Base-by-base conservation (phyloP, 2,888 invertebrate genomes). In the Perithous albicinctus region DNA sequence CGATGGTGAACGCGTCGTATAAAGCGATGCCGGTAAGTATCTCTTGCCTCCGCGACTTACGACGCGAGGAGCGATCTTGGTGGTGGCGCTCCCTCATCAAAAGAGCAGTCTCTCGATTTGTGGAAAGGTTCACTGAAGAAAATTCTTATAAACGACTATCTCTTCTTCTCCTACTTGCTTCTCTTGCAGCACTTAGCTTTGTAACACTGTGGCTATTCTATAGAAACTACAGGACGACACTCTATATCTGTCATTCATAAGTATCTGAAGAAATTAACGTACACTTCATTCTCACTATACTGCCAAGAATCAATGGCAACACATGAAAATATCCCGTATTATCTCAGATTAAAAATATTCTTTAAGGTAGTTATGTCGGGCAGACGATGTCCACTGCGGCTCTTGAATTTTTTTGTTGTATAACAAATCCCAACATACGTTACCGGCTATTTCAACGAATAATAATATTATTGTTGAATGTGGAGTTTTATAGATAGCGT, bases 1-100 rank as follows among this genome's bases (percentile, higher is more conserved):
- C 80, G 77, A 73, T 80, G 75, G 72, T 78, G 78, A 82, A 82
- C 78, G 82, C 66, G 78, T 48, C 76, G 82, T 82, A 82, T 82
- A 84, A 82, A 82, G 76, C 82, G 78, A 67, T 82, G 78, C 72
- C 66, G 78, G 82, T 78, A 75, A 82, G 69, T 78, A 67, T 48
- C 76, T 72, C 67, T 73, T 67, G 72, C 82, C 59, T 78, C 72
- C 59, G 56, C 29, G 46, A 43, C 79, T 82, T 76, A 73, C 72
- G 72, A 59, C 76, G 51, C 72, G 56, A 59, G 26, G 35, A 67
- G 7, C 32, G 26, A 41, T 23, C 20, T 6, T 7, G 18, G 38
- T 35, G 51, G 29, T 38, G 38, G 56, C 43, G 76, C 72, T 63
- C 59, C 38, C 54, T 61, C 72, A 29, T 78, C 64, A 72, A 72